Percentiles rank a stretch among this genome's conserved stretches.
Conservation (phyloP, 1,140 invertebrate genomes). For the Brachystomella parvula region DNA sequence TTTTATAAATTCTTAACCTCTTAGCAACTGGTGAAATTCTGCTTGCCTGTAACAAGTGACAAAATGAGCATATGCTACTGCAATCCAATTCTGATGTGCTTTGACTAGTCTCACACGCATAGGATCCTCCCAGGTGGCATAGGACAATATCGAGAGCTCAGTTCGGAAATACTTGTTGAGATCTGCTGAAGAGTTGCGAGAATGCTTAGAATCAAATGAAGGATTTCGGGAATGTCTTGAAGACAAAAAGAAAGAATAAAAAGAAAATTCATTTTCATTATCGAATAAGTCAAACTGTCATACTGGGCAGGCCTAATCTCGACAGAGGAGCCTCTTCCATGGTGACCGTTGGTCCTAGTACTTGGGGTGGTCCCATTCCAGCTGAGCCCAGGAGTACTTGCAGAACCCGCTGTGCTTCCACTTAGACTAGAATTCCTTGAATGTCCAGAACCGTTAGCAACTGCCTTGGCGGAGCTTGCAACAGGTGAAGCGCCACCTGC, state of each 20-base stretch:
- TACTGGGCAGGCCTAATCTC: constrained; percentile 46
- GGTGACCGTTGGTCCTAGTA: constrained; percentile 43
- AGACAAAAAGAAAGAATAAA: not conserved
- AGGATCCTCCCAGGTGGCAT: constrained; percentile 70
- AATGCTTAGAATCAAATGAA: constrained; percentile 56
- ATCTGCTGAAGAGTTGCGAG: constrained; percentile 66
- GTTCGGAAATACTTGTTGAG: constrained; percentile 64
- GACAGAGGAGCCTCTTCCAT: constrained; percentile 73
- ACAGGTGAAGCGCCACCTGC: not conserved
- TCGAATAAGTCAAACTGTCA: not conserved
- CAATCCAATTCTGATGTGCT: constrained; percentile 97
- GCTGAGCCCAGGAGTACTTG: constrained; percentile 13
- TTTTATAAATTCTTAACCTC: not conserved
- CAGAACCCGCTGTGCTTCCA: constrained; percentile 40
- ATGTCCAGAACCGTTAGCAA: constrained; percentile 1
- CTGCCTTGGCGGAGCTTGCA: constrained; percentile 6
- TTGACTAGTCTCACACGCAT: constrained; percentile 85
- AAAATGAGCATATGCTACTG: constrained; percentile 90
- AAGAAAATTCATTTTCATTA: not conserved
- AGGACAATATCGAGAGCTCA: constrained; percentile 58
- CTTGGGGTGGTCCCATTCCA: constrained; percentile 27
- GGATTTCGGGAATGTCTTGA: constrained; percentile 41
- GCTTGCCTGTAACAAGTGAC: constrained; percentile 81
- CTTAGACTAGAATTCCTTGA: constrained; percentile 41
- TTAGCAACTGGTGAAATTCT: not conserved